Evolutionary conservation across 2,113 vertebrate species (phyloP), one percentile per base, ranked within the genome.

Genomic region (Nansenia antarctica): DNA sequence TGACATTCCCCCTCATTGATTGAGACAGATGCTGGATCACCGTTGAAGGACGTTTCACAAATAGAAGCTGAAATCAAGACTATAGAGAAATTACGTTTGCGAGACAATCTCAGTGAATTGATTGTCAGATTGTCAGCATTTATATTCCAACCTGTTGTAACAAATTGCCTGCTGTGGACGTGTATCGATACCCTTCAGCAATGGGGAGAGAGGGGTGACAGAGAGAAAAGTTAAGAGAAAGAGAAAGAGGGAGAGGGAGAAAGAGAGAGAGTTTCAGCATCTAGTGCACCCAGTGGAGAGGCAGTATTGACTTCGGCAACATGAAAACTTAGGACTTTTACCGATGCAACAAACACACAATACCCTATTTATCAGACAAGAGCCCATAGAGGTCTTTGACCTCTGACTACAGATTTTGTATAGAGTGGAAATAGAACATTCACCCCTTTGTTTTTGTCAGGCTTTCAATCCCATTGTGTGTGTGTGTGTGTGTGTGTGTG

Each of bases 111-210:
- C 22, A 70, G 67, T 65, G 29, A 86, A 85, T 79, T 82, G 87
- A 88, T 88, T 88, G 85, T 85, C 80, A 84, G 82, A 30, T n/a
- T n/a, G n/a, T 72, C 72, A 73, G 59, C 80, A 77, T 86, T 85
- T 89, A 87, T 85, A 83, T 79, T 70, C 79, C 69, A 12, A 57
- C 55, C 70, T 63, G 65, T 79, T 22, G 15, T 80, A 81, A 84
- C 79, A 86, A 82, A 90, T 86, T 72, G 83, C 85, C 68, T 67
- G 69, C 65, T 76, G 58, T 62, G 62, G 73, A 78, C 65, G 45
- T 9, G 65, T 82, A 87, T 89, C 78, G 87, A 90, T 85, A 79
- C 63, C 59, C 53, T 70, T 81, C 73, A 66, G 67, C 49, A 42
- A 42, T 72, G 71, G 64, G 55, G 59, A 73, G 65, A 72, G 74